A percentile compares a stretch with the other conserved stretches of the same genome.
Evolutionary conservation across 2,113 vertebrate species (phyloP).

Genomic region (Cyphomyrus plagiostoma): DNA sequence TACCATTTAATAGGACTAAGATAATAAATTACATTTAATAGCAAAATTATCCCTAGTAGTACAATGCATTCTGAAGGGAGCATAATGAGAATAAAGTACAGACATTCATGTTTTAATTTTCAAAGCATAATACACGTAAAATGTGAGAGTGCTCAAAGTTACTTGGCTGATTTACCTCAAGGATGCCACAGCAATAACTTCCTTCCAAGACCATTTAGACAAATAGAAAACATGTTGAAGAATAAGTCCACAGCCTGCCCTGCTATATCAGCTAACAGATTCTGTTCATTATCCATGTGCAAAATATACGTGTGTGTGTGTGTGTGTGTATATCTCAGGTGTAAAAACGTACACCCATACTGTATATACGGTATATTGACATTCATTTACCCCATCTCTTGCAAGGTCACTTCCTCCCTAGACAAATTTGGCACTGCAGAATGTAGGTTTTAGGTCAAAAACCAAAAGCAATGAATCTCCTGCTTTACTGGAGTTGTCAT

Average conservation of each 20-base stretch:
- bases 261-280: background rate
- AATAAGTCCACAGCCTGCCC: background rate
- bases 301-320: background rate
- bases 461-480: background rate
- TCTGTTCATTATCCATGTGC: background rate
- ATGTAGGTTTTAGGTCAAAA: background rate
- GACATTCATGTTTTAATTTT: background rate
- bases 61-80: background rate
- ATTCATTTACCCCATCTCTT: background rate
- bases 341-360: background rate
- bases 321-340: background rate
- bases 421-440: background rate
- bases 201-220: background rate
- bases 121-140: background rate
- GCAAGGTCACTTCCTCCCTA: conserved; percentile 1
- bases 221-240: background rate
- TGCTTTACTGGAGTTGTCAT: background rate
- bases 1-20: background rate
- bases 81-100: background rate
- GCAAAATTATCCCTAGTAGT: background rate
- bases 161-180: background rate
- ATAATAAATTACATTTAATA: background rate
- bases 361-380: background rate
- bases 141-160: background rate
- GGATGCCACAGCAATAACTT: background rate